Evolutionary conservation across 1,140 invertebrate species (phyloP), one percentile per base, ranked within the genome.

Genomic region (Ephestia elutella): DNA sequence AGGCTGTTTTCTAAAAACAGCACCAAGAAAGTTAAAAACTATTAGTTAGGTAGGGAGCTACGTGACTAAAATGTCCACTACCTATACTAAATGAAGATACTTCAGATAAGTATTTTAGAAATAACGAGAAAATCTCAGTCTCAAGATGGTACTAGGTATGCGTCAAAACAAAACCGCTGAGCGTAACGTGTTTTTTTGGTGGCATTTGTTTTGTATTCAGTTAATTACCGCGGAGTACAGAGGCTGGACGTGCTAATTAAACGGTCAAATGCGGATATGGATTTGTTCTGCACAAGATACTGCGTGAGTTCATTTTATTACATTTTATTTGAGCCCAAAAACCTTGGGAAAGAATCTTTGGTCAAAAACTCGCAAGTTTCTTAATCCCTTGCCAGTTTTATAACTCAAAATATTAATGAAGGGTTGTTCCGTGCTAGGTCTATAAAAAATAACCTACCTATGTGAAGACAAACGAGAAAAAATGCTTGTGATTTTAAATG

Each of bases 181-280:
- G 73, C 72, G 69, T 73, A 71, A 59, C 70, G 57, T 69, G 58
- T 75, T 78, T 78, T 74, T 79, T 77, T 72, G 65, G 66, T 60
- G 49, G 59, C 50, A 59, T 66, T 70, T 71, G 70, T 78, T 77
- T 78, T 66, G 68, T 62, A 73, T 78, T 81, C 77, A 87, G 72
- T 81, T 83, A 86, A 84, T 86, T 86, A 82, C 62, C 68, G 60
- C 62, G 65, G 62, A 68, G 57, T 66, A 65, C 51, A 69, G 55
- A 51, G 66, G 66, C 57, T 65, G 64, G 78, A 81, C 79, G 80
- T 85, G 74, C 75, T 78, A 80, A 77, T 78, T 75, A 78, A 71
- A 66, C 53, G 56, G 71, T 70, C 57, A 65, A 63, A 61, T 71
- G 65, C 68, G 68, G 69, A 73, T 54, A 81, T 83, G 78, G 64